Evolutionary conservation across 2,888 invertebrate genomes (phyloP), one percentile per base, ranked within the genome.

Genomic region (Leucophenga montana): DNA sequence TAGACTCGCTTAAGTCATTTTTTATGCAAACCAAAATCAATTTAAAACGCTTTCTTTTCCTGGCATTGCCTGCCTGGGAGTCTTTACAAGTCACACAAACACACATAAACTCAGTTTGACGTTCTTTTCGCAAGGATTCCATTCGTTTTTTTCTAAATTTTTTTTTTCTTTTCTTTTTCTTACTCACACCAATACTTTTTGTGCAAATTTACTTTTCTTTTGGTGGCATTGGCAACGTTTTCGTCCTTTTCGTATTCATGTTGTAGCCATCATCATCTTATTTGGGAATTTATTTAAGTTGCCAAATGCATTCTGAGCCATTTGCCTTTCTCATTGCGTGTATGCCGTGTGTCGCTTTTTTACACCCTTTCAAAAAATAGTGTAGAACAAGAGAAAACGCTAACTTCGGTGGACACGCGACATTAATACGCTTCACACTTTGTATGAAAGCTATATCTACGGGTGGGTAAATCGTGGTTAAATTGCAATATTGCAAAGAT

Each of bases 21-120:
- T 61, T 39, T 39, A 61, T 39, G 61, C 44, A 20, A 61, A 61
- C 61, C 61, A 61, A 61, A 61, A 61, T 61, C 61, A 61, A 61
- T 61, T 61, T 61, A 61, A 61, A 61, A 61, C 61, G 33, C 44
- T 61, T 44, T 39, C 39, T 39, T 39, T 57, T 57, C 33, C 14
- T 33, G 31, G 39, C 57, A 57, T 20, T 54, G 20, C 18, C 54
- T 54, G 39, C 39, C 9, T 1, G 39, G 39, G 11, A 39, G 39
- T 8, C 39, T 11, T 11, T 39, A 8, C 39, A 39, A 8, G 8
- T 39, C 11, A 11, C 39, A 39, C 11, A 11, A 11, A 39, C 39
- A 39, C 39, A 39, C 39, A 39, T 3, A 27, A 27, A 39, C 8
- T 39, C 11, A 11, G 39, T 39, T 39, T 39, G 11, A 39, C 39